Evolutionary conservation across 1,140 invertebrate species (phyloP), one percentile per base, ranked within the genome.

Genomic region (Drosophila pseudoananassae): DNA sequence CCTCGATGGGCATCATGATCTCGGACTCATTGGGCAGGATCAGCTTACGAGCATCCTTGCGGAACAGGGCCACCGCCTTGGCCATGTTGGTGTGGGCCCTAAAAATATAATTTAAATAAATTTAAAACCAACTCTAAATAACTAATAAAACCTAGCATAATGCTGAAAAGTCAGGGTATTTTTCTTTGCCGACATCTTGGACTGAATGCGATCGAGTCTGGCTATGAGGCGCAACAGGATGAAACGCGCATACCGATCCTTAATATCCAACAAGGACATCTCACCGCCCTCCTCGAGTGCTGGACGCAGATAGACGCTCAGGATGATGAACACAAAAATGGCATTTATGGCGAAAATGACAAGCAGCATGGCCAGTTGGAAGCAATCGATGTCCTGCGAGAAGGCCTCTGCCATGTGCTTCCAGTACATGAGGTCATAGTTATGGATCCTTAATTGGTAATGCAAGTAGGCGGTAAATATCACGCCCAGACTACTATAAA

Each of bases 1-100:
- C 87, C 55, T 91, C 90, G 43, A 91, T 89, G 54, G 90, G 80
- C 55, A 85, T 61, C 69, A 84, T 77, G 4, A 90, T 79, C 49
- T 91, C 90, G 20, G 79, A 73, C 27, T 91, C 90, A 55, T 83
- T 91, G 12, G 90, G 90, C 38, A 81, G 52, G 17, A 91, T 59
- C 15, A 91, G 55, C 17, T 91, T 91, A 23, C 90, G 72, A 1
- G 79, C 90, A 53, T 91, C 90, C 66, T 90, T 89, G 47, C 90
- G 87, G 31, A 91, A 91, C n/a, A 87, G 36, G 7, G 78, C 83
- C 43, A 91, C 82, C 2, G 84, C 82, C 63, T 87, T 78, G 9
- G 49, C 77, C 77, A 91, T 90, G 23, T 76, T 84, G 0, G 75
- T 70, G 47, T 91, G 90, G 0, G 90, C 83, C 2, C 76, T 46